phyloP scores from a whole-genome alignment of 1,140 invertebrate species.

The Drosophila lowei region DNA sequence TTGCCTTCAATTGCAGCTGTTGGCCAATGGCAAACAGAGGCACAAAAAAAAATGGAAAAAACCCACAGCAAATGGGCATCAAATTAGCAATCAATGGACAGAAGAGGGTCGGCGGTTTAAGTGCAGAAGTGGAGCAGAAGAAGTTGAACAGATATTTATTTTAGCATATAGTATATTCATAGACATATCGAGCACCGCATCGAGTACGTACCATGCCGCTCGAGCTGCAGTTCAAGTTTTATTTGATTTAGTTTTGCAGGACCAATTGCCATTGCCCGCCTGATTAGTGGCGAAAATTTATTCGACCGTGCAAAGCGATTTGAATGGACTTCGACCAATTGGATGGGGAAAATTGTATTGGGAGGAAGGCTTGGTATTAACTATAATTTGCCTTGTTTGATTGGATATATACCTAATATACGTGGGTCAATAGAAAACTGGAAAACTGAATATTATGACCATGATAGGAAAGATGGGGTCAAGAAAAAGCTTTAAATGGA shows the following conservation, averaged over 20 bases:
- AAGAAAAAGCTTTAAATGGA: too few species aligned
- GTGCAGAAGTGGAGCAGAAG: slow-evolving; percentile 5
- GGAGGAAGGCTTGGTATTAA: background rate
- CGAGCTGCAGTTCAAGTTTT: slow-evolving; percentile 63
- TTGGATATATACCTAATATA: too few species aligned
- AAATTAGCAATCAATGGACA: slow-evolving; percentile 69
- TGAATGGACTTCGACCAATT: slow-evolving; percentile 31
- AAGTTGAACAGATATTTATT: slow-evolving; percentile 72
- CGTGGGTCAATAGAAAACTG: too few species aligned
- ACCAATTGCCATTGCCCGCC: slow-evolving; percentile 24
- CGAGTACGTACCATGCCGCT: slow-evolving; percentile 62
- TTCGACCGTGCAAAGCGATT: slow-evolving; percentile 52
- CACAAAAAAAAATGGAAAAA: slow-evolving; percentile 29
- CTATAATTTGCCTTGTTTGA: too few species aligned
- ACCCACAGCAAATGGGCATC: slow-evolving; percentile 55
- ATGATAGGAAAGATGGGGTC: too few species aligned
- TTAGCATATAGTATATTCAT: slow-evolving; percentile 62
- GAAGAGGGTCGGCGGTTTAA: background rate
- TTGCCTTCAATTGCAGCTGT: slow-evolving; percentile 79
- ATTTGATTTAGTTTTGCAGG: slow-evolving; percentile 60
- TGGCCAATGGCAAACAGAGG: slow-evolving; percentile 44
- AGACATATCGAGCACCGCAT: slow-evolving; percentile 40
- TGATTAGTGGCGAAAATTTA: slow-evolving; percentile 56
- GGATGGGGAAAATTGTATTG: background rate
- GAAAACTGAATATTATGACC: too few species aligned